Evolutionary conservation across 2,113 vertebrate species (phyloP).

Genomic region (Paralichthys olivaceus): DNA sequence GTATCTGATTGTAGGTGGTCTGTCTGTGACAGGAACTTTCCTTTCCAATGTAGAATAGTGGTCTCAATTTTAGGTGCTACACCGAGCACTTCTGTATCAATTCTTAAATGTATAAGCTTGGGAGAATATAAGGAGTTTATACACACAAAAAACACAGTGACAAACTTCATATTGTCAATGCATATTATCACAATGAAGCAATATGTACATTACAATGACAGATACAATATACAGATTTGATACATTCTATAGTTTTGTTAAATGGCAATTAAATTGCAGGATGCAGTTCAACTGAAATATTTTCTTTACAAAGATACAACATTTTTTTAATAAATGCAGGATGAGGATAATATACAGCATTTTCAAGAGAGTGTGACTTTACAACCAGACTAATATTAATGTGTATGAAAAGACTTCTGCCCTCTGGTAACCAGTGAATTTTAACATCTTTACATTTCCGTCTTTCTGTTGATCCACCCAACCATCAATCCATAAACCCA

Average conservation of each 20-base stretch:
- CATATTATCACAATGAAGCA: conserved; percentile 53
- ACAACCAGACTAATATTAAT: conserved; percentile 10
- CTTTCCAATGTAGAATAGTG: not conserved
- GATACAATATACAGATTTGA: conserved; percentile 56
- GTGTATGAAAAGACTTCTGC: conserved; percentile 5
- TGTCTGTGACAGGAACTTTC: no score
- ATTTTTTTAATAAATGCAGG: conserved; percentile 2
- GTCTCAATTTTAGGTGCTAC: not conserved
- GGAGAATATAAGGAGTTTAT: conserved; percentile 5
- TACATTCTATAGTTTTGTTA: conserved; percentile 55
- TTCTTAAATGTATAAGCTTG: not conserved
- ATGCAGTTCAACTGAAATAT: conserved; percentile 52
- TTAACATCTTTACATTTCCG: not conserved
- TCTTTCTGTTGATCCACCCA: not conserved
- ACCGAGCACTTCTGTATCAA: not conserved
- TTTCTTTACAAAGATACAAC: conserved; percentile 55
- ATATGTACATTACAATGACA: conserved; percentile 67
- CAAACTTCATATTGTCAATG: conserved; percentile 43
- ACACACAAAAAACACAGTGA: conserved; percentile 7
- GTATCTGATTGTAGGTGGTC: no score
- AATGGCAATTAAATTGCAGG: conserved; percentile 27
- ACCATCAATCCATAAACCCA: not conserved
- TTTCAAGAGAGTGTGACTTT: conserved; percentile 30
- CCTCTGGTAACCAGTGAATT: conserved; percentile 10
- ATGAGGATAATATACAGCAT: conserved; percentile 58